phyloP scores from a whole-genome alignment of 1,140 invertebrate genomes.

The Olivierus martensii region DNA sequence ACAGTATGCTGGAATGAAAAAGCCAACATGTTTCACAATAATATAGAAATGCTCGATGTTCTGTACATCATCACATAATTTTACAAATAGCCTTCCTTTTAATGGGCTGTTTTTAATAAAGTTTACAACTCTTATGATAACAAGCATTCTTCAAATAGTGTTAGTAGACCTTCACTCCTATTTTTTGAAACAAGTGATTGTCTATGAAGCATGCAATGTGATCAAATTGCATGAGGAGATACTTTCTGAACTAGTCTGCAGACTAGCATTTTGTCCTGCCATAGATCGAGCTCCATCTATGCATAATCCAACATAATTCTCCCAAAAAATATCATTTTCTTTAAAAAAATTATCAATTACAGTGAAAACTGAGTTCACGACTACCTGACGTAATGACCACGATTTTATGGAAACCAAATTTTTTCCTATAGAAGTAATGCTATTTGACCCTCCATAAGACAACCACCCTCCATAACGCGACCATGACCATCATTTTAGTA shows the following conservation, averaged over 20 bases:
- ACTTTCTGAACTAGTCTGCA: not conserved
- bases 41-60: not conserved
- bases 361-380: not conserved
- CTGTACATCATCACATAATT: not conserved
- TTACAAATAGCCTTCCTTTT: not conserved
- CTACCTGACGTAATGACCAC: too few species aligned
- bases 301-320: not conserved
- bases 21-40: not conserved
- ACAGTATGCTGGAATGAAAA: not conserved
- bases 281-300: not conserved
- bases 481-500: too few species aligned
- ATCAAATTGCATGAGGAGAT: not conserved
- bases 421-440: too few species aligned
- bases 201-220: not conserved
- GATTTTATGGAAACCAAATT: too few species aligned
- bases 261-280: not conserved
- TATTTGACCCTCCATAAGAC: too few species aligned
- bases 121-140: not conserved
- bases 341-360: not conserved
- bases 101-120: not conserved
- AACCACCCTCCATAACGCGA: too few species aligned
- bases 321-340: not conserved
- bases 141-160: not conserved
- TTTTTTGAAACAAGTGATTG: not conserved
- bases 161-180: not conserved